Evolutionary conservation across 2,797 vertebrate species (phyloP).

Genomic region (Mormyrops boulengeri): DNA sequence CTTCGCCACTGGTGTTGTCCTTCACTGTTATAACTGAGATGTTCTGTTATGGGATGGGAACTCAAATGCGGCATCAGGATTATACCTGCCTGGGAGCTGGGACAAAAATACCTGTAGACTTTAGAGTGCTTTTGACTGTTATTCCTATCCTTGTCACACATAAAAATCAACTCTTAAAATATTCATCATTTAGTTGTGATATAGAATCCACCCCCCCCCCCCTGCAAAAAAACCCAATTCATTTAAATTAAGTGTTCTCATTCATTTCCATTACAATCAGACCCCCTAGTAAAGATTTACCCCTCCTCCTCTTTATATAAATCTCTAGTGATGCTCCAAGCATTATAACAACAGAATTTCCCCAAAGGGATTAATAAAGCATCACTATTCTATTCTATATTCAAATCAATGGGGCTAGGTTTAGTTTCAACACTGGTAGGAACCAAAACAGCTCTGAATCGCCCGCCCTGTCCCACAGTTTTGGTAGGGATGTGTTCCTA

Average conservation of each 20-base stretch:
- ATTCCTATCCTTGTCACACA: background rate
- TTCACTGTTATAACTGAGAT: background rate
- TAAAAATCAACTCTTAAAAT: background rate
- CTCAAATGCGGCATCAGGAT: background rate
- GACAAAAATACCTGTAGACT: background rate
- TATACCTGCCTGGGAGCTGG: background rate
- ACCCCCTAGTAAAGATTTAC: background rate
- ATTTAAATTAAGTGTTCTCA: background rate
- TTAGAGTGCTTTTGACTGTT: background rate
- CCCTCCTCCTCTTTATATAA: background rate
- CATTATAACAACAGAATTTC: background rate
- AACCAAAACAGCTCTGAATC: background rate
- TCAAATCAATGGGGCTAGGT: background rate
- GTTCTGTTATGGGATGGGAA: background rate
- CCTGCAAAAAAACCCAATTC: background rate
- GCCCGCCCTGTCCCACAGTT: background rate
- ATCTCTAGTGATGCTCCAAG: background rate
- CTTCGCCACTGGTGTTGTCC: background rate
- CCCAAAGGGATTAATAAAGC: background rate
- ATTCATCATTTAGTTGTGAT: background rate
- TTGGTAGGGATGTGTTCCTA: background rate
- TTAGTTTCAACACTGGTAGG: background rate
- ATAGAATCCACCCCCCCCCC: background rate
- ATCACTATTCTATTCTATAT: background rate
- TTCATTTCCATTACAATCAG: background rate